Percentiles rank a stretch among this genome's conserved stretches.
These are phyloP conservation scores for Styela plicata DNA, from an alignment of 23 tunicate genomes.

Conservation along the genomic window DNA sequence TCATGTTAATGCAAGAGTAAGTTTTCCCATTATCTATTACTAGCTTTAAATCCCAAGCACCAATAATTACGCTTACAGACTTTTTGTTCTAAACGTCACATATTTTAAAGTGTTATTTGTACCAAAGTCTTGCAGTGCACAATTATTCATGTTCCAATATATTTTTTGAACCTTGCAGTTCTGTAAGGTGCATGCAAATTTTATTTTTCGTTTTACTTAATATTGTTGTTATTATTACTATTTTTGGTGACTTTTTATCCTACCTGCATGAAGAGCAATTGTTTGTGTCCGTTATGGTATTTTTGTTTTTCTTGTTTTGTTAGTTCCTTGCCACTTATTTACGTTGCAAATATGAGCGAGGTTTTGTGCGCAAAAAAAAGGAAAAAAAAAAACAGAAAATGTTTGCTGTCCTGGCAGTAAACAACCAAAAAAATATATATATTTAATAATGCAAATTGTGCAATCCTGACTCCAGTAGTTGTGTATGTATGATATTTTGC, in stretches of 20 bases:
- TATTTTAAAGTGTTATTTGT: slow-evolving; percentile 24
- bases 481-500: not conserved
- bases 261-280: slow-evolving; percentile 73
- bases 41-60: too few species aligned
- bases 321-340: slow-evolving; percentile 37
- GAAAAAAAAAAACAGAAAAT: not conserved
- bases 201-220: slow-evolving; percentile 12
- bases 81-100: not conserved
- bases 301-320: slow-evolving; percentile 33
- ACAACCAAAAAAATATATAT: not conserved
- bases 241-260: slow-evolving; percentile 31
- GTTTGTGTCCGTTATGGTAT: slow-evolving; percentile 38
- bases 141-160: not conserved
- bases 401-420: not conserved
- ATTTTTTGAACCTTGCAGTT: slow-evolving; percentile 18
- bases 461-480: not conserved
- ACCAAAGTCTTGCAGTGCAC: slow-evolving; percentile 20
- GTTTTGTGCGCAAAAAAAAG: not conserved
- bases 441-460: not conserved
- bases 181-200: slow-evolving; percentile 39
- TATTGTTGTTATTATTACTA: too few species aligned
- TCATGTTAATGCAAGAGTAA: too few species aligned
- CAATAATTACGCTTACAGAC: too few species aligned
- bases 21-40: too few species aligned
- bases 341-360: not conserved